Base-by-base conservation (phyloP, 2,888 invertebrate genomes). In the Amphimallon solstitiale region DNA sequence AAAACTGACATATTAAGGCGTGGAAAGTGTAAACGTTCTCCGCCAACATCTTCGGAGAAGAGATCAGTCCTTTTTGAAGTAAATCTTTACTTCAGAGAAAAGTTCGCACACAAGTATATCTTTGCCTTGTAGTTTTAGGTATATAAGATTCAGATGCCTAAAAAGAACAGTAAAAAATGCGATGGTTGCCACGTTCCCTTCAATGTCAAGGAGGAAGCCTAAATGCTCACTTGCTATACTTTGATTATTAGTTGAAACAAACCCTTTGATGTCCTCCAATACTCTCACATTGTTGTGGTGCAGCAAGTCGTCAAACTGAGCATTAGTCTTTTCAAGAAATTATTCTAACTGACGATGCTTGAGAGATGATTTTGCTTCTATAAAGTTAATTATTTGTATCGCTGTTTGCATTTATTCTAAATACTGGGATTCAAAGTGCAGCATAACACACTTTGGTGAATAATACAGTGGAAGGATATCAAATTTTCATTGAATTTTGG, bases 311-410 rank as follows among this genome's bases (percentile, higher is more conserved):
- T 23, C 23, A 23, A 23, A 23, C 23, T 4, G 5, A 23, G 23
- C n/a, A 29, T 62, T 48, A 62, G 46, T 15, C 48, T 48, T 62
- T 17, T 59, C 43, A 59, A 43, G 34, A 21, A 40, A 59, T 43
- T 12, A 12, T 46, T 61, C 15, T 4, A 23, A 23, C 34, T 61
- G 19, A 46, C 45, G 60, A 29, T 60, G 60, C 38, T 45, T 12
- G 19, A 43, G 46, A 43, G 23, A 45, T 56, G 56, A 56, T 56
- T 56, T 56, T 38, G 38, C 37, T 7, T 3, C n/a, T 37, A 56
- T 35, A 40, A 56, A 56, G 37, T 56, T 40, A 4, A 23, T 23
- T 23, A 5, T 23, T 23, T 23, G 23, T 5, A 4, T 23, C 23
- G 5, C 23, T 5, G 23, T 23, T 23, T 23, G 23, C 23, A 23